phyloP scores from a whole-genome alignment of 2,113 vertebrate genomes.

The Syngnathoides biaculeatus region DNA sequence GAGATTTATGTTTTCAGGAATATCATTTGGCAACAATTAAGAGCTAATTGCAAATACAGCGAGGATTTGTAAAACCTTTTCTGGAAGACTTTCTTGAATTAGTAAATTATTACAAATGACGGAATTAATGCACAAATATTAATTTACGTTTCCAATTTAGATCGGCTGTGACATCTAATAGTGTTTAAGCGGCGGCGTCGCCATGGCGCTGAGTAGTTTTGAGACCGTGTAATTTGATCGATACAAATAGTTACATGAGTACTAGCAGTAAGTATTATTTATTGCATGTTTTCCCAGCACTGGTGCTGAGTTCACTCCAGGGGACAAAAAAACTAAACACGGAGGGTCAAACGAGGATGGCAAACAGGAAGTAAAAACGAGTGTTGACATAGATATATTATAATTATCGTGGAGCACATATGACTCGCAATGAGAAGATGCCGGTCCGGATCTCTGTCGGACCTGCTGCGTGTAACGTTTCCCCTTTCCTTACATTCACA shows the following conservation, averaged over 20 bases:
- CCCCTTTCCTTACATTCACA: too few relatives aligned
- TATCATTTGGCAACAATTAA: too few relatives aligned
- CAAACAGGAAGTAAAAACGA: neutral
- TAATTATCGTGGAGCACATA: neutral
- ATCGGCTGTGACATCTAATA: neutral
- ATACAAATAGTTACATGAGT: neutral
- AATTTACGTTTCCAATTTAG: neutral
- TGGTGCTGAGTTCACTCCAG: neutral
- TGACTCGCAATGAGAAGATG: neutral
- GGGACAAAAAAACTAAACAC: neutral
- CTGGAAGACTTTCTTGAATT: constrained; percentile 1
- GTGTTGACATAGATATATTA: neutral
- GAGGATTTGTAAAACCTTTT: neutral
- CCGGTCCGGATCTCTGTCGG: too few relatives aligned
- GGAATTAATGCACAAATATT: neutral
- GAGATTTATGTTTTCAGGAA: neutral
- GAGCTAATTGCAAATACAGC: neutral
- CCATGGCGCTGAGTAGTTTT: constrained; percentile 2
- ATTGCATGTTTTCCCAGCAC: neutral
- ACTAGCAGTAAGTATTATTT: neutral
- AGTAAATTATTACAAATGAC: neutral
- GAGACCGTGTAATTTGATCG: neutral
- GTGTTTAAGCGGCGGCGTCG: neutral
- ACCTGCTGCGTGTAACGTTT: too few relatives aligned
- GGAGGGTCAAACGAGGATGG: neutral